Conservation (phyloP, 2,113 vertebrate genomes). For the Mustela lutreola region DNA sequence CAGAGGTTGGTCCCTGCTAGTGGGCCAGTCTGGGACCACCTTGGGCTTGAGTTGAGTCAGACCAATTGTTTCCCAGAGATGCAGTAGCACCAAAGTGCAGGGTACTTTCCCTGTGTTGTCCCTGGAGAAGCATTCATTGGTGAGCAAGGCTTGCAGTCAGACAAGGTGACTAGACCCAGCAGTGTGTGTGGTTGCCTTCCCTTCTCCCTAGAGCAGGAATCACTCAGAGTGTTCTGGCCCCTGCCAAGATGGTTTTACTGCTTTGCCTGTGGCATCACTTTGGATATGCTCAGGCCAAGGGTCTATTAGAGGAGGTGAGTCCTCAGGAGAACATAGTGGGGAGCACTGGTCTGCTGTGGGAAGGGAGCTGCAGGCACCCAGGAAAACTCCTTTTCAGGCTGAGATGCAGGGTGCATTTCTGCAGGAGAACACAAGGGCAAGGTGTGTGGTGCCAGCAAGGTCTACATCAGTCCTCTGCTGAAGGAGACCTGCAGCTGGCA, state of each 20-base stretch:
- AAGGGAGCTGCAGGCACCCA: not conserved
- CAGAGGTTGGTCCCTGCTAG: not conserved
- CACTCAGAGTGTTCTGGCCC: not conserved
- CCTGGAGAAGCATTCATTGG: not conserved
- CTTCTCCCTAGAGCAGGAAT: not conserved
- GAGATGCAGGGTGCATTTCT: not conserved
- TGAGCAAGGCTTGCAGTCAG: not conserved
- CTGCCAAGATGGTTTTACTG: not conserved
- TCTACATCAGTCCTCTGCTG: not conserved
- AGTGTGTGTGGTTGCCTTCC: not conserved
- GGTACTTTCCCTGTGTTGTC: not conserved
- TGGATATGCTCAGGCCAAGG: not conserved
- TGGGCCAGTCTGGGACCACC: not conserved
- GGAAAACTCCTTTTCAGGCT: not conserved
- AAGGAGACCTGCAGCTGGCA: not conserved
- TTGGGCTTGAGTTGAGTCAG: not conserved
- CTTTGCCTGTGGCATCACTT: not conserved
- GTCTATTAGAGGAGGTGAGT: not conserved
- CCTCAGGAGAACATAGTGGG: not conserved
- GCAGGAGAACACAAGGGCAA: not conserved
- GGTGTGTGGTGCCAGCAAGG: not conserved
- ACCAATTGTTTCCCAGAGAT: not conserved
- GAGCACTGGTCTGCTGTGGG: not conserved
- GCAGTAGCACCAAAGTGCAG: not conserved
- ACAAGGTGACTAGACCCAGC: not conserved